Evolutionary conservation across 1,140 invertebrate genomes (phyloP).

Genomic region (Platyscapa corneri): DNA sequence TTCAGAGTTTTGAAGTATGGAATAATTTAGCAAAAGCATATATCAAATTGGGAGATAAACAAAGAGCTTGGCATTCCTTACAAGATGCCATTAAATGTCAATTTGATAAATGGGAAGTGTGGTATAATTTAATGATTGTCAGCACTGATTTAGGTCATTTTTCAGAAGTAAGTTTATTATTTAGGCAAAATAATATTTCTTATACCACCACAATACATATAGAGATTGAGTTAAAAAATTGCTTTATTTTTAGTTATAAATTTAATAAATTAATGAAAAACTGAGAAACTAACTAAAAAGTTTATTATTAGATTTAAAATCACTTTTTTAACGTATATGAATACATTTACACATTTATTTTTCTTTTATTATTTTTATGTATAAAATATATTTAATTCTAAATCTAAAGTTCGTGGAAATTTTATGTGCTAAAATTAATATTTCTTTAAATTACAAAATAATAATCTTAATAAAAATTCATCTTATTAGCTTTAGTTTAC

Average conservation of each 20-base stretch:
- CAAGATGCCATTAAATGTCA: conserved; percentile 94
- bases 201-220: not conserved
- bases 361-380: too few relatives aligned
- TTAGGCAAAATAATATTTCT: not conserved
- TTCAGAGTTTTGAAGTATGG: conserved; percentile 94
- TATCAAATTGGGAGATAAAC: conserved; percentile 89
- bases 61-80: conserved; percentile 86
- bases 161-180: conserved; percentile 75
- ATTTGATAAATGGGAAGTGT: conserved; percentile 96
- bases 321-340: too few relatives aligned
- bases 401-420: too few relatives aligned
- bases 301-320: too few relatives aligned
- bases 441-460: too few relatives aligned
- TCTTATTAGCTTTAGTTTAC: too few relatives aligned
- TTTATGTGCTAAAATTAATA: too few relatives aligned
- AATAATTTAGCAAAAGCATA: conserved; percentile 97
- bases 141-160: conserved; percentile 85
- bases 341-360: too few relatives aligned
- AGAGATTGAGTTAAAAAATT: not conserved
- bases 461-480: too few relatives aligned
- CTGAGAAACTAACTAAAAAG: too few relatives aligned
- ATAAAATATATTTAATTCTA: too few relatives aligned
- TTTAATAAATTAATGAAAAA: too few relatives aligned
- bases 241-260: not conserved
- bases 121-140: conserved; percentile 95